A percentile compares a stretch with the other conserved stretches of the same genome.
These are phyloP conservation scores for Dynastes grantii DNA, from an alignment of 2,888 invertebrate species.

Conservation along the genomic window DNA sequence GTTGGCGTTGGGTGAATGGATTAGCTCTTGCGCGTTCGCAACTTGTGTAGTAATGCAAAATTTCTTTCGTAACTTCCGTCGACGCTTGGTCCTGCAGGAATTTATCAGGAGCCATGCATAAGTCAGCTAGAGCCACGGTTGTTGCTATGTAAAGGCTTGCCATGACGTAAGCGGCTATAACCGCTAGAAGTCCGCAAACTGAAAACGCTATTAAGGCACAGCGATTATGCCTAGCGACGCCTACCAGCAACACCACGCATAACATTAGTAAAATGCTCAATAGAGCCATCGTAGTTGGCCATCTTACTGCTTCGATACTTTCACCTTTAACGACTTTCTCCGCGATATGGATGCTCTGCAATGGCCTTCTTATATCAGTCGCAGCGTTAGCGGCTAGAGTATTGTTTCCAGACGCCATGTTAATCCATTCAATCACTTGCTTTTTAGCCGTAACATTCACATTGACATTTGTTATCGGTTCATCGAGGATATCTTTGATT, in stretches of 20 bases:
- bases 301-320: conserved; percentile 82
- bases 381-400: conserved; percentile 84
- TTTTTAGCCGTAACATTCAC: conserved; percentile 83
- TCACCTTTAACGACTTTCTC: conserved; percentile 76
- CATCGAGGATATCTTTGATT: conserved; percentile 84
- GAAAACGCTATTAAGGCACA: conserved; percentile 93
- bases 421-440: conserved; percentile 80
- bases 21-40: conserved; percentile 87
- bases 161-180: conserved; percentile 91
- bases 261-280: conserved; percentile 89
- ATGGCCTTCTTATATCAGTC: conserved; percentile 76
- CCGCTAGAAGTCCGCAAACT: conserved; percentile 88
- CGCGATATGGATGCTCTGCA: conserved; percentile 79
- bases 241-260: conserved; percentile 91
- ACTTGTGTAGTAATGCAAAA: conserved; percentile 81
- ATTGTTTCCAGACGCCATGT: conserved; percentile 82
- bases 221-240: conserved; percentile 90
- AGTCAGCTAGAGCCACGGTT: conserved; percentile 82
- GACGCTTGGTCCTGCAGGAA: conserved; percentile 68
- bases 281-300: conserved; percentile 93
- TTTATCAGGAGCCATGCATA: conserved; percentile 80
- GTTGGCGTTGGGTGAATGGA: conserved; percentile 85
- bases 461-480: conserved; percentile 84
- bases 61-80: conserved; percentile 67
- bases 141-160: conserved; percentile 91